Evolutionary conservation across 2,113 vertebrate species (phyloP), one percentile per base, ranked within the genome.

Genomic region (Alethe castanea): DNA sequence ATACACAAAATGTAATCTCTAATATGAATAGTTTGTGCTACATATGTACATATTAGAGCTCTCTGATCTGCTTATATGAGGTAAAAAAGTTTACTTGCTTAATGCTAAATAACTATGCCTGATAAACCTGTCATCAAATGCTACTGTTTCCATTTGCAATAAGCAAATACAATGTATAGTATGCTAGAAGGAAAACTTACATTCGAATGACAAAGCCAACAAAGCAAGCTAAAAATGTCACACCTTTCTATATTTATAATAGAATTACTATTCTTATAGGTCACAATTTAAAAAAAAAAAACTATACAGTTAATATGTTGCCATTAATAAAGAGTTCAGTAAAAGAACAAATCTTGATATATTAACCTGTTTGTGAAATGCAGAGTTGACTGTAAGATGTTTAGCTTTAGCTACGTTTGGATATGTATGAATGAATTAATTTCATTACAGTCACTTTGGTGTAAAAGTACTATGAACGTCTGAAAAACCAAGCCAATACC

Each of bases 181-280:
- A 26, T 0, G 0, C 20, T 74, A 29, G 56, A 11, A 42, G 9
- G 25, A 59, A 88, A 69, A 53, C 1, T 16, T 31, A 22, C 20
- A 71, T 60, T 29, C 8, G 12, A 88, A 77, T 42, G 35, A 65
- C 19, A 64, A 71, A 76, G 59, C 23, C 78, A 78, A 71, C 38
- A 59, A 84, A 91, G 23, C 45, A 89, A 36, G 38, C 11, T 38
- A 71, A 90, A 19, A 81, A 42, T 48, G 4, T 36, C 23, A 65
- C 14, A 40, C 36, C 17, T 56, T 74, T 57, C 47, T 12, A 42
- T 50, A 52, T 38, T 76, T 54, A 56, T 29, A 47, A 64, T 52
- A 48, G 29, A 66, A 54, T 47, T 74, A 0, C 45, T 78, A 70
- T 54, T 74, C 28, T 45, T 42, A n/a, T 4, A n/a, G 42, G 6